phyloP scores from a whole-genome alignment of 2,113 vertebrate species.

The Oncorhynchus tshawytscha region DNA sequence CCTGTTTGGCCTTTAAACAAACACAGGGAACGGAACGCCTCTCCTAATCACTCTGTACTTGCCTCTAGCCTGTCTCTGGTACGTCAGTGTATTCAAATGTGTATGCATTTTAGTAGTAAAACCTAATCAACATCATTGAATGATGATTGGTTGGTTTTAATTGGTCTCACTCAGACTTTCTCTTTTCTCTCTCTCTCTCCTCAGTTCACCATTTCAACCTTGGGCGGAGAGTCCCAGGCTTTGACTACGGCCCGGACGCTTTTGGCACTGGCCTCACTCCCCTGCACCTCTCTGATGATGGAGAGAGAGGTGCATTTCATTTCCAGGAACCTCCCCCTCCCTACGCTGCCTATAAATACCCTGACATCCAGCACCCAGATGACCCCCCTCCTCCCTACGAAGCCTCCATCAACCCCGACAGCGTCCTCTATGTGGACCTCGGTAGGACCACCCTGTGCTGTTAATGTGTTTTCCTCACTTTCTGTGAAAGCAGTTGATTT shows the following conservation, averaged over 20 bases:
- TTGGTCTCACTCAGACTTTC: neutral
- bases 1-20: neutral
- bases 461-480: neutral
- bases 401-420: slow-evolving; percentile 91
- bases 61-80: neutral
- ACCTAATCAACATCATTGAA: no score
- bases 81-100: neutral
- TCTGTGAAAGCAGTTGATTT: neutral
- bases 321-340: slow-evolving; percentile 96
- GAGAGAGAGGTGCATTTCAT: slow-evolving; percentile 94
- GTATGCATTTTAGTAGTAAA: no score
- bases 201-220: slow-evolving; percentile 97
- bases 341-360: slow-evolving; percentile 96
- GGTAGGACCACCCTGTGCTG: slow-evolving; percentile 62
- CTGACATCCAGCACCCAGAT: slow-evolving; percentile 91
- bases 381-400: slow-evolving; percentile 96
- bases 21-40: neutral
- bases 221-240: slow-evolving; percentile 92
- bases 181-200: neutral
- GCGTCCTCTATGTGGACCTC: slow-evolving; percentile 85
- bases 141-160: no score
- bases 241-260: slow-evolving; percentile 91
- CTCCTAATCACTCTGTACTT: no score
- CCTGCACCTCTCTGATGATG: slow-evolving; percentile 94
- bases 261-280: slow-evolving; percentile 96